Percentiles rank a stretch among this genome's conserved stretches.
phyloP scores from a whole-genome alignment of 2,113 vertebrate species.

The Tetrao urogallus region DNA sequence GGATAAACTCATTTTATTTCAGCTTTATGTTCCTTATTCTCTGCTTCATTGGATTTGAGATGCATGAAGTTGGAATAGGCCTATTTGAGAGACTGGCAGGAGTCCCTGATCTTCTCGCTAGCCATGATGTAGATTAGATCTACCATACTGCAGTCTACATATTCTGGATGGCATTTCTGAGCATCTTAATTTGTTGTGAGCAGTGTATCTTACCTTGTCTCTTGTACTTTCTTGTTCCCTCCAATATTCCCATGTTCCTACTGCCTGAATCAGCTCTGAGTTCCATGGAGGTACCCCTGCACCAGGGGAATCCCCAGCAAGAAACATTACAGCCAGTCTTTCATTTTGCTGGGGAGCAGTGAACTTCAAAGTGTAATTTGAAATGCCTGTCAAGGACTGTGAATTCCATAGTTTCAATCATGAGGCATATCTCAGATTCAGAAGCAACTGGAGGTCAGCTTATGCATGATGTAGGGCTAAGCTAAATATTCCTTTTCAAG shows the following conservation, averaged over 20 bases:
- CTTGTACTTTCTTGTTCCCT: neutral
- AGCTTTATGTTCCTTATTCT: neutral
- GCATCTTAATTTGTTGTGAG: neutral
- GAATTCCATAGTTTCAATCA: neutral
- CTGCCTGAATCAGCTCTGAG: neutral
- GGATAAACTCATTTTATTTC: neutral
- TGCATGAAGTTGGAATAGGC: neutral
- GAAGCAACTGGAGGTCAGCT: neutral
- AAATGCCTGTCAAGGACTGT: neutral
- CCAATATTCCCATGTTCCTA: neutral
- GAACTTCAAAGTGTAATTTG: neutral
- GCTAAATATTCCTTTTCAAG: neutral
- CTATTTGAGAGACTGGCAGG: neutral
- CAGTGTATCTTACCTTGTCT: neutral
- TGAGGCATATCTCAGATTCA: neutral
- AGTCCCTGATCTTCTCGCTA: neutral
- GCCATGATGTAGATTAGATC: neutral
- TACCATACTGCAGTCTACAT: neutral
- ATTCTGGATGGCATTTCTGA: neutral
- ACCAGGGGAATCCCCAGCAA: neutral
- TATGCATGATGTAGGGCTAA: neutral
- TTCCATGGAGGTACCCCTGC: neutral
- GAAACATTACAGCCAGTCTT: neutral
- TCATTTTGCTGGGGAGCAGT: neutral
- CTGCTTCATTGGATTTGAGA: neutral